A percentile compares a stretch with the other conserved stretches of the same genome.
These are phyloP conservation scores for Staurois parvus DNA, from an alignment of 2,797 vertebrate species.

Conservation along the genomic window DNA sequence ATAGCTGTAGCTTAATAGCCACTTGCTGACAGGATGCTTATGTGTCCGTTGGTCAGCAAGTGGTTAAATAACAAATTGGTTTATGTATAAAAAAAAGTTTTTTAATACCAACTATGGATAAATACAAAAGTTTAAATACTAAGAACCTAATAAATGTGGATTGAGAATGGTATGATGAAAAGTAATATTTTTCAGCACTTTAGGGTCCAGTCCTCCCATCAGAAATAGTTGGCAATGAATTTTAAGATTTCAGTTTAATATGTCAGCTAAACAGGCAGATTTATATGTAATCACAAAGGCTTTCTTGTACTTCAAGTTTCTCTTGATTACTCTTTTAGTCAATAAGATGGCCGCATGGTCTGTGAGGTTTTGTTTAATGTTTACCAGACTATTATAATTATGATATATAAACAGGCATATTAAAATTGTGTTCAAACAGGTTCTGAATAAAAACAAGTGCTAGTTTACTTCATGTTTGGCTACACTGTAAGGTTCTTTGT, in stretches of 20 bases:
- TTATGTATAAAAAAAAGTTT: no score
- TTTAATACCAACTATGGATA: no score
- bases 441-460: neutral
- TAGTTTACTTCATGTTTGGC: neutral
- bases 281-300: neutral
- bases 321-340: neutral
- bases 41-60: no score
- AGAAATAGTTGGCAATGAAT: neutral
- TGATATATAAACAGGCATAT: neutral
- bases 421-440: neutral
- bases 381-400: neutral
- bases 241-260: neutral
- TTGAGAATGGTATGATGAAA: neutral
- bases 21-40: no score
- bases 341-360: neutral
- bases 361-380: neutral
- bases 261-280: neutral
- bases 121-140: no score
- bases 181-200: neutral
- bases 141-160: neutral
- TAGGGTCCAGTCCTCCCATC: neutral
- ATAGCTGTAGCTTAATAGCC: no score
- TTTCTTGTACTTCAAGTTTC: neutral
- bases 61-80: no score
- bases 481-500: neutral